Conservation (phyloP, 2,113 vertebrate genomes). For the Xiphophorus hellerii region DNA sequence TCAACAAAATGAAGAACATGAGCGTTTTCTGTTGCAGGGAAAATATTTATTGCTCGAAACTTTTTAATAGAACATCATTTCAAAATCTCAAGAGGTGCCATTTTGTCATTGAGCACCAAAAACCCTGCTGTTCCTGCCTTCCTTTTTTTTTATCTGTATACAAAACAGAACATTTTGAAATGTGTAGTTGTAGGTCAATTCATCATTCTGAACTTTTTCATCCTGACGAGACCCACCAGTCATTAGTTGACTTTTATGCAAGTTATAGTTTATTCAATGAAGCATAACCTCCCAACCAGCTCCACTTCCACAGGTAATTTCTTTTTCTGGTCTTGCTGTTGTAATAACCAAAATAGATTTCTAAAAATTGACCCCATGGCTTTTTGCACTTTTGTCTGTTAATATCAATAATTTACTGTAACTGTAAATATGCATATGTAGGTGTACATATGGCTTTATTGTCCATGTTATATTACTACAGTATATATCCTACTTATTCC, state of each 20-base stretch:
- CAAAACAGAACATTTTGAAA: slow-evolving; percentile 27
- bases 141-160: slow-evolving; percentile 15
- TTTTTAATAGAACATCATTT: not conserved
- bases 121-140: slow-evolving; percentile 40
- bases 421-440: slow-evolving; percentile 63
- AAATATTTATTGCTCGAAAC: not conserved
- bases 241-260: slow-evolving; percentile 15
- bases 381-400: slow-evolving; percentile 54
- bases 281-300: slow-evolving; percentile 38
- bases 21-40: not conserved
- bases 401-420: slow-evolving; percentile 48
- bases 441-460: slow-evolving; percentile 53
- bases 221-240: not conserved
- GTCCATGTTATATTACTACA: slow-evolving; percentile 53
- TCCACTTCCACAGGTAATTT: not conserved
- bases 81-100: not conserved
- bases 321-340: not conserved
- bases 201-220: slow-evolving; percentile 39
- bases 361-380: slow-evolving; percentile 6
- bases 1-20: not conserved
- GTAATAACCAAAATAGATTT: slow-evolving; percentile 24
- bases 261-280: slow-evolving; percentile 26
- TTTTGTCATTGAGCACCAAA: not conserved
- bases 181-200: slow-evolving; percentile 15
- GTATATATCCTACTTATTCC: slow-evolving; percentile 42